Percentiles rank a stretch among this genome's conserved stretches.
These are phyloP conservation scores for Araneus ventricosus DNA, from an alignment of 1,140 invertebrate species.

Conservation along the genomic window DNA sequence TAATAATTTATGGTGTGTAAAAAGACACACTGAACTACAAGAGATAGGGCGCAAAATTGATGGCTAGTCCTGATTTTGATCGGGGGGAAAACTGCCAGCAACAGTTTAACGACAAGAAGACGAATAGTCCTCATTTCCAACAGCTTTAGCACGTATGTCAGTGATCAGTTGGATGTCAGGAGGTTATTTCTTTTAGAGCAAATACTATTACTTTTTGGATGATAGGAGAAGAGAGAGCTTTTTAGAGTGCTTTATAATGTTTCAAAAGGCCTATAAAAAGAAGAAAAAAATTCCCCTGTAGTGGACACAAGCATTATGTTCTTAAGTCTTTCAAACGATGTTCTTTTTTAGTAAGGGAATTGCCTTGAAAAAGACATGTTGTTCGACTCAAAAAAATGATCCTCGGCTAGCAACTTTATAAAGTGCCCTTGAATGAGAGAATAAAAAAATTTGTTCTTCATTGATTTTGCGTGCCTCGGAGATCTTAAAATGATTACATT, in stretches of 20 bases:
- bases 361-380: slow-evolving; percentile 6
- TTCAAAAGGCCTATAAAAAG: slow-evolving; percentile 38
- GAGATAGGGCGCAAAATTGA: slow-evolving; percentile 64
- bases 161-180: slow-evolving; percentile 67
- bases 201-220: slow-evolving; percentile 72
- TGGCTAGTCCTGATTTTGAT: slow-evolving; percentile 69
- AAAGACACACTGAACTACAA: slow-evolving; percentile 63
- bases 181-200: slow-evolving; percentile 72
- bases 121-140: slow-evolving; percentile 70
- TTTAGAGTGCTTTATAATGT: slow-evolving; percentile 61
- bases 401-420: not conserved
- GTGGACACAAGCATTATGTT: slow-evolving; percentile 57
- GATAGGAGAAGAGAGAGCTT: slow-evolving; percentile 44
- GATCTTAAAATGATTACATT: not conserved
- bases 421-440: not conserved
- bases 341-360: not conserved
- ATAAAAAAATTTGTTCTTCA: not conserved
- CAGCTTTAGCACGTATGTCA: slow-evolving; percentile 68
- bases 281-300: not conserved
- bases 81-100: slow-evolving; percentile 53
- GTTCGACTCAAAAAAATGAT: not conserved
- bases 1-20: slow-evolving; percentile 72
- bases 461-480: not conserved
- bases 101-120: slow-evolving; percentile 72
- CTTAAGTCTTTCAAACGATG: slow-evolving; percentile 48